Percentiles rank a stretch among this genome's conserved stretches.
These are phyloP conservation scores for Oncorhynchus masou DNA, from an alignment of 2,113 vertebrate genomes.

Conservation along the genomic window DNA sequence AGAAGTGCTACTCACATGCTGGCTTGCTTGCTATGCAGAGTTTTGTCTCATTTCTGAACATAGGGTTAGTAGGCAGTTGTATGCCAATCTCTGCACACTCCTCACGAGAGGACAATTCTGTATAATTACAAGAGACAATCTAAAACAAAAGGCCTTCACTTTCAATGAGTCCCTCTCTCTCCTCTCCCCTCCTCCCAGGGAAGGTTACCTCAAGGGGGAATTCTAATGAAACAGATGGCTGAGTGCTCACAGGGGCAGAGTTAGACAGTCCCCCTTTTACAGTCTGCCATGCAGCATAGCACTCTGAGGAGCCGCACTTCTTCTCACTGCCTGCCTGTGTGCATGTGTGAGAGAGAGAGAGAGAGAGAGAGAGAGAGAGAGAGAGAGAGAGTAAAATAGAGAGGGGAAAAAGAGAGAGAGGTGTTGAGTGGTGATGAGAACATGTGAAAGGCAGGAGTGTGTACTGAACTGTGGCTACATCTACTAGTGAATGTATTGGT, in stretches of 20 bases:
- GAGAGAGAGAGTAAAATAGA: not conserved
- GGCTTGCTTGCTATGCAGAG: not conserved
- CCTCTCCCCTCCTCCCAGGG: slow-evolving; percentile 22
- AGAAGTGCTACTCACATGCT: not conserved
- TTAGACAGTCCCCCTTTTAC: slow-evolving; percentile 67
- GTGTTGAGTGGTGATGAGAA: not conserved
- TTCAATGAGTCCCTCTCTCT: slow-evolving; percentile 63
- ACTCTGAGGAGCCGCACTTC: slow-evolving; percentile 62
- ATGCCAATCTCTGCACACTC: slow-evolving; percentile 31
- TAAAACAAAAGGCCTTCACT: slow-evolving; percentile 75
- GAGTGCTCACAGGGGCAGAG: slow-evolving; percentile 67
- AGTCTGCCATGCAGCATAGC: slow-evolving; percentile 54
- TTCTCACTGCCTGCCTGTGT: slow-evolving; percentile 6
- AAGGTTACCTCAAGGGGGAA: slow-evolving; percentile 81
- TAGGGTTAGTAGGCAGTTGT: slow-evolving; percentile 15
- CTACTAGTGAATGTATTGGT: too few relatives aligned
- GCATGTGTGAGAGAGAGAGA: slow-evolving; percentile 1
- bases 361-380: not conserved
- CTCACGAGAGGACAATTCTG: slow-evolving; percentile 61
- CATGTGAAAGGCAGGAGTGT: not conserved
- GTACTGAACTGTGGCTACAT: too few relatives aligned
- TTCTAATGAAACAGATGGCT: slow-evolving; percentile 80
- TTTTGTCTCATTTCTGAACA: slow-evolving; percentile 6
- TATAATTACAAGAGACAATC: slow-evolving; percentile 76
- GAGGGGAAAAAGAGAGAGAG: not conserved